Evolutionary conservation across 2,888 invertebrate species (phyloP).

Genomic region (Eupeodes latifasciatus): DNA sequence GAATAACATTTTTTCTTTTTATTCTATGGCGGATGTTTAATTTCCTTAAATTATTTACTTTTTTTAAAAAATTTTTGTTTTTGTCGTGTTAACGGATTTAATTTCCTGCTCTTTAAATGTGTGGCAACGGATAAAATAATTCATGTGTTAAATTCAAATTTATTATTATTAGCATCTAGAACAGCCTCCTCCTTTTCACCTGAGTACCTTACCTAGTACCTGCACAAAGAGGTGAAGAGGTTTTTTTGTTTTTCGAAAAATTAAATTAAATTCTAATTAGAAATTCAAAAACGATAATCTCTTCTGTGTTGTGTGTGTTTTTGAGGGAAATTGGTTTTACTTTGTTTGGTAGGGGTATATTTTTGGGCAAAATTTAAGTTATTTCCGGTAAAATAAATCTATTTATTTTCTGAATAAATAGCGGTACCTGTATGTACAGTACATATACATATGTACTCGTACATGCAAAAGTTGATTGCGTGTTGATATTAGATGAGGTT

Average conservation of each 20-base stretch:
- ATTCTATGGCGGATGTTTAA: constrained; percentile 58
- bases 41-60: constrained; percentile 53
- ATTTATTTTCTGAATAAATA: not conserved
- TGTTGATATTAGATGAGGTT: not conserved
- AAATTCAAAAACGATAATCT: constrained; percentile 21
- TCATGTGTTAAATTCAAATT: constrained; percentile 42
- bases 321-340: not conserved
- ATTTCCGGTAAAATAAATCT: not conserved
- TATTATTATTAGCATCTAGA: not conserved
- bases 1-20: constrained; percentile 13
- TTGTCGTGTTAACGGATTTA: constrained; percentile 49
- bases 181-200: not conserved
- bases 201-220: not conserved
- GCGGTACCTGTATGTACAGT: too few relatives aligned
- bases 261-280: constrained; percentile 16
- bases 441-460: too few relatives aligned
- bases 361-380: not conserved
- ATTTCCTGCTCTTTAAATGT: constrained; percentile 43
- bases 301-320: not conserved
- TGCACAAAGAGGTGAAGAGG: constrained; percentile 1
- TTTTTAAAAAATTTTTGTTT: constrained; percentile 3
- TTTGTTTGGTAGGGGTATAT: not conserved
- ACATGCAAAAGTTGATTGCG: not conserved
- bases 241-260: not conserved
- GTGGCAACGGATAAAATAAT: not conserved